A percentile compares a stretch with the other conserved stretches of the same genome.
Evolutionary conservation across 37 sponge, comb jelly and placozoan genomes (phyloP).

Genomic region (Spongilla lacustris): DNA sequence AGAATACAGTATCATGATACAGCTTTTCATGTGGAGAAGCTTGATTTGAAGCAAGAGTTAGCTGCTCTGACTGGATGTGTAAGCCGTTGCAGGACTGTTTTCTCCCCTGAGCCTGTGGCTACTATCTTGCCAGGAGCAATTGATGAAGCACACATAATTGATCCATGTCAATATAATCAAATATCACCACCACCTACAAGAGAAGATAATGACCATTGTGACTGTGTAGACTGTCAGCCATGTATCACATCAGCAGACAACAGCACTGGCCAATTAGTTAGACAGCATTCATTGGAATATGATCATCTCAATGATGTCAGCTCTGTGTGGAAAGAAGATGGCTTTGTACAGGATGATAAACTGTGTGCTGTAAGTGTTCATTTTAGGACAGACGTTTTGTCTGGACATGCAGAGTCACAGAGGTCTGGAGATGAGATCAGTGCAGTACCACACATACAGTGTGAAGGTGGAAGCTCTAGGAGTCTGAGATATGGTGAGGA

Average conservation of each 20-base stretch:
- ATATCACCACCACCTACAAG: not conserved
- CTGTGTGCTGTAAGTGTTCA: conserved; percentile 55
- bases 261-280: not conserved
- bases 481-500: not conserved
- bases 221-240: not conserved
- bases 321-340: not conserved
- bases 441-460: conserved; percentile 3
- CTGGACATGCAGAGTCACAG: conserved; percentile 3
- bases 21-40: not conserved
- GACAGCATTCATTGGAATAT: conserved; percentile 42
- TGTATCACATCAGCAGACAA: not conserved
- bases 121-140: not conserved
- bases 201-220: not conserved
- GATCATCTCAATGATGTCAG: conserved; percentile 30
- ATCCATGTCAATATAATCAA: not conserved
- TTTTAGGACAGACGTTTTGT: conserved; percentile 15
- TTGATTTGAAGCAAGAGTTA: conserved; percentile 39
- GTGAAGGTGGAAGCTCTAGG: not conserved
- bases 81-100: conserved; percentile 33
- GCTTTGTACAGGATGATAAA: not conserved
- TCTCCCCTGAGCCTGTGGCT: conserved; percentile 29
- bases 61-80: conserved; percentile 61
- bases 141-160: not conserved
- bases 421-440: not conserved
- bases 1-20: not conserved